These are phyloP conservation scores for Fulica atra DNA, from an alignment of 2,113 vertebrate species.

Conservation along the genomic window DNA sequence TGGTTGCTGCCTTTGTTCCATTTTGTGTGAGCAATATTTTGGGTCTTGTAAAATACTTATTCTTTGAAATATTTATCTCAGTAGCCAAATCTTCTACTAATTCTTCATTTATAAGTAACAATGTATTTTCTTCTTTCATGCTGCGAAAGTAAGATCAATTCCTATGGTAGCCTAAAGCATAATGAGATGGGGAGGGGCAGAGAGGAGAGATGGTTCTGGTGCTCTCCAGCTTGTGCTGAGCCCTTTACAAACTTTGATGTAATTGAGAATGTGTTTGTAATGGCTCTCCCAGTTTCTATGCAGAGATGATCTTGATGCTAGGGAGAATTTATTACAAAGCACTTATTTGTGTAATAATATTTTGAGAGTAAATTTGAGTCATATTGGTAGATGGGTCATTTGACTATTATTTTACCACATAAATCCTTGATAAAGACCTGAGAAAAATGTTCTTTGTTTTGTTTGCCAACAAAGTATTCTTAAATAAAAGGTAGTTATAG, in stretches of 20 bases:
- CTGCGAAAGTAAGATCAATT: neutral
- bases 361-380: neutral
- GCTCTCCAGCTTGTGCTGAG: neutral
- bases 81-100: neutral
- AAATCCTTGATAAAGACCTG: neutral
- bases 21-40: neutral
- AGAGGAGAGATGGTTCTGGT: neutral
- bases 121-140: neutral
- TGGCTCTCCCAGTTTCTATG: neutral
- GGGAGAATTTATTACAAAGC: neutral
- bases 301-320: neutral
- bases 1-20: neutral
- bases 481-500: neutral
- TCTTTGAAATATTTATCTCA: neutral
- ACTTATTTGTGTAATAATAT: neutral
- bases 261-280: neutral
- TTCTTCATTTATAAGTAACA: neutral
- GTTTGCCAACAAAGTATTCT: neutral
- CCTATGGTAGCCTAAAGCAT: neutral
- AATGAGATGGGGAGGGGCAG: neutral
- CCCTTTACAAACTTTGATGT: neutral
- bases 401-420: neutral
- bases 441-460: neutral
- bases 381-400: neutral
- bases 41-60: neutral